Conservation (phyloP, 2,888 invertebrate species). For the Cosmia trapezina region DNA sequence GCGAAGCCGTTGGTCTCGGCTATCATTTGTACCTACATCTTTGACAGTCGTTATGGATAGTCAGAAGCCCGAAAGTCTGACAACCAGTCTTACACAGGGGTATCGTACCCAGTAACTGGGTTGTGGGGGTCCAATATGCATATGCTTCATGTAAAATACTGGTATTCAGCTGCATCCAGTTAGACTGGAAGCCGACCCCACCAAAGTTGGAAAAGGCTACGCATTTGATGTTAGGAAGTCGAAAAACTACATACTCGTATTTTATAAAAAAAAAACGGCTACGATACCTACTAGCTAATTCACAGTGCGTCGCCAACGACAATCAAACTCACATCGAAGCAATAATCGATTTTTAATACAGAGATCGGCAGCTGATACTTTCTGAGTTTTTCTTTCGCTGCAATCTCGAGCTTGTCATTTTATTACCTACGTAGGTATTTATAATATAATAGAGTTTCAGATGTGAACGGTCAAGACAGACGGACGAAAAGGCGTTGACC, state of each 20-base stretch:
- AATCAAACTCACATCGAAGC: constrained; percentile 30
- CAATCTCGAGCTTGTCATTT: constrained; percentile 51
- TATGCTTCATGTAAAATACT: neutral
- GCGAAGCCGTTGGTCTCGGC: neutral
- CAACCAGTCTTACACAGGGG: too few relatives aligned
- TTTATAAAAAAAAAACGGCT: neutral
- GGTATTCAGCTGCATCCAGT: neutral
- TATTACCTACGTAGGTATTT: constrained; percentile 50
- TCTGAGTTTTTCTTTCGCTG: constrained; percentile 34
- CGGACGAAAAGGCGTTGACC: constrained; percentile 60
- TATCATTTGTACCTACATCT: neutral
- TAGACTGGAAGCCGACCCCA: neutral
- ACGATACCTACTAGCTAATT: neutral
- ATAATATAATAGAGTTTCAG: constrained; percentile 59
- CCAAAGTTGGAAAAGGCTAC: neutral
- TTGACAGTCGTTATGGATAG: neutral
- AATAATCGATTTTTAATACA: constrained; percentile 41
- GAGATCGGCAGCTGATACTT: constrained; percentile 37
- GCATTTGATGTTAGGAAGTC: neutral
- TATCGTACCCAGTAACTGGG: neutral
- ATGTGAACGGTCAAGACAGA: constrained; percentile 52
- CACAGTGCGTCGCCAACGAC: constrained; percentile 9
- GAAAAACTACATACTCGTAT: neutral
- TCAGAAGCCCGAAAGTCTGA: neutral
- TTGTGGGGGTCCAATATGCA: neutral